Percentiles rank a stretch among this genome's conserved stretches.
These are phyloP conservation scores for Alces alces DNA, from an alignment of 2,113 vertebrate species.

Conservation along the genomic window DNA sequence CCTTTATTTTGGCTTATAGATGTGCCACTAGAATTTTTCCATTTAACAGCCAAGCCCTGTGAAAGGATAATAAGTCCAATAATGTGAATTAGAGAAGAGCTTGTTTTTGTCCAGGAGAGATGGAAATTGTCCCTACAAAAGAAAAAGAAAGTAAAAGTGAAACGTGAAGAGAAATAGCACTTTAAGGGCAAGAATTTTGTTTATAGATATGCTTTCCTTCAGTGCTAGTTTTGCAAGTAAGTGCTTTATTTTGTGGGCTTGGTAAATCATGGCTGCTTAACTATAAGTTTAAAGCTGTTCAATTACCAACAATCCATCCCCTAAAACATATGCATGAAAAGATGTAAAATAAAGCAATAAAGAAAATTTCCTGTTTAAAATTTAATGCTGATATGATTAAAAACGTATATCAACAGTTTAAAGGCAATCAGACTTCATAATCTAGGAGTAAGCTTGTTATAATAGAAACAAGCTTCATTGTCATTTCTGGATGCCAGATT, in stretches of 20 bases:
- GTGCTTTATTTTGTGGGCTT: slow-evolving; percentile 33
- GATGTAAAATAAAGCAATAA: slow-evolving; percentile 66
- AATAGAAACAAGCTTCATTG: slow-evolving; percentile 69
- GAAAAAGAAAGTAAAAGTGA: background rate
- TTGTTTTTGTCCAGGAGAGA: slow-evolving; percentile 81
- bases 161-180: slow-evolving; percentile 27
- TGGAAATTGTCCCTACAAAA: slow-evolving; percentile 82
- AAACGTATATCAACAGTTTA: slow-evolving; percentile 74
- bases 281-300: slow-evolving; percentile 60
- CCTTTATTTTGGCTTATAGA: slow-evolving; percentile 83
- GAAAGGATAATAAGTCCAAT: slow-evolving; percentile 80
- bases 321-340: slow-evolving; percentile 36
- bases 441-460: slow-evolving; percentile 29
- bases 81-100: slow-evolving; percentile 84
- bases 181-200: slow-evolving; percentile 20
- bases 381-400: slow-evolving; percentile 78
- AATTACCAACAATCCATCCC: slow-evolving; percentile 52
- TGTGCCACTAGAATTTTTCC: slow-evolving; percentile 82
- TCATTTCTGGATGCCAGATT: slow-evolving; percentile 45
- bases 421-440: slow-evolving; percentile 66
- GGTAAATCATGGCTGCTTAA: slow-evolving; percentile 28
- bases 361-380: slow-evolving; percentile 75
- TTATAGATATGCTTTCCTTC: background rate
- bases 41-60: slow-evolving; percentile 85
- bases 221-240: background rate